Conservation (phyloP, 2,113 vertebrate genomes). For the Struthidea cinerea region DNA sequence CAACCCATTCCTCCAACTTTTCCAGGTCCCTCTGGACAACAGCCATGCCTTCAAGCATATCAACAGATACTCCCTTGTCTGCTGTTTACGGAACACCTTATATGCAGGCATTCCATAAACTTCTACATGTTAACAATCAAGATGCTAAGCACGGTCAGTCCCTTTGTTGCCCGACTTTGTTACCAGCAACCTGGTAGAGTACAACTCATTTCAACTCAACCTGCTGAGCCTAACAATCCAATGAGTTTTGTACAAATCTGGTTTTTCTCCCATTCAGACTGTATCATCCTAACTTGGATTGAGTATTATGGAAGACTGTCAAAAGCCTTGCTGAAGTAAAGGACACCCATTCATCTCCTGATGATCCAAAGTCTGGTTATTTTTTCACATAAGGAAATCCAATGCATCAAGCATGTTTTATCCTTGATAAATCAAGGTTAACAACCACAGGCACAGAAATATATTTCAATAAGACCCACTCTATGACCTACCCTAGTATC, state of each 20-base stretch:
- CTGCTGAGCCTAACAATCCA: background rate
- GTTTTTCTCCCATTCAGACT: background rate
- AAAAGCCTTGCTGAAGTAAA: background rate
- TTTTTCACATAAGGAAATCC: background rate
- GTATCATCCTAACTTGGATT: background rate
- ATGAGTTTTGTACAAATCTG: background rate
- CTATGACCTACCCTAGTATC: background rate
- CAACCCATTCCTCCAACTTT: background rate
- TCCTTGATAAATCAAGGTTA: background rate
- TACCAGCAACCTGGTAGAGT: background rate
- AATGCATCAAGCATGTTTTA: background rate
- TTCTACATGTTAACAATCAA: background rate
- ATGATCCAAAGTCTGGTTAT: background rate
- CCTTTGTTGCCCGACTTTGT: background rate
- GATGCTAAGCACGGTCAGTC: background rate
- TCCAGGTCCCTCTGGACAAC: background rate
- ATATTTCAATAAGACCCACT: background rate
- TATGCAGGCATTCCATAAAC: background rate
- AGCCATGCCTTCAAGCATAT: background rate
- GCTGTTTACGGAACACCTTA: background rate
- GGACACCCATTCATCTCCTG: background rate
- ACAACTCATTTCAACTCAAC: background rate
- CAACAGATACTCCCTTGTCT: background rate
- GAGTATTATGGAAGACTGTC: background rate
- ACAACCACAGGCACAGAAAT: background rate